Evolutionary conservation across 2,888 invertebrate species (phyloP), one percentile per base, ranked within the genome.

Genomic region (Electrophaes corylata): DNA sequence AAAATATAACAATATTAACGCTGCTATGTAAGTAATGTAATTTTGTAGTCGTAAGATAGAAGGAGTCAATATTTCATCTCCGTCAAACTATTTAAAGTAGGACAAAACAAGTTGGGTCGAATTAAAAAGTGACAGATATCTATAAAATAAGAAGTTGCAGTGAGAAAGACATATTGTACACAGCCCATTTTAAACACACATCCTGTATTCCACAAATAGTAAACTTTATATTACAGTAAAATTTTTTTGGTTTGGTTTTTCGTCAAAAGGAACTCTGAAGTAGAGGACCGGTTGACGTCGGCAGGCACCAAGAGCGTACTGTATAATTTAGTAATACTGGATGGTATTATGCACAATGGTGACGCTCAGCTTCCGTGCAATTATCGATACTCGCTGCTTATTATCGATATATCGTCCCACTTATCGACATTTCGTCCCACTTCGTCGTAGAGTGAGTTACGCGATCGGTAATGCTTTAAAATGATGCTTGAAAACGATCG

Each of bases 261-360:
- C 10, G 11, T 12, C 14, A 41, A 12, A 58, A 49, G 53, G 53
- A 54, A 35, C 53, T 40, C 53, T 50, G 26, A 11, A 37, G 6
- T n/a, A 54, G 60, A 69, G 65, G 67, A 81, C 78, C 76, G 79
- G 84, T 83, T 64, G 50, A 50, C 46, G 53, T 48, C 66, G 20
- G 64, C 65, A 68, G 67, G 60, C 53, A 66, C 63, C 64, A 37
- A 37, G 41, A 46, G 6, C 59, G 57, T 65, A 72, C 79, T 75
- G 73, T 85, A 83, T 89, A 88, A 88, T 90, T 89, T 84, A 78
- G 84, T 83, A 83, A 85, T 86, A 78, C 76, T 76, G 83, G 75
- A 77, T 79, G 79, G 83, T 79, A 88, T 89, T 88, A 88, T 81
- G 83, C 83, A 87, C 84, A 84, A 86, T 88, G 84, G 88, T 84